Conservation (phyloP, 2,113 vertebrate genomes). For the Chunga burmeisteri region DNA sequence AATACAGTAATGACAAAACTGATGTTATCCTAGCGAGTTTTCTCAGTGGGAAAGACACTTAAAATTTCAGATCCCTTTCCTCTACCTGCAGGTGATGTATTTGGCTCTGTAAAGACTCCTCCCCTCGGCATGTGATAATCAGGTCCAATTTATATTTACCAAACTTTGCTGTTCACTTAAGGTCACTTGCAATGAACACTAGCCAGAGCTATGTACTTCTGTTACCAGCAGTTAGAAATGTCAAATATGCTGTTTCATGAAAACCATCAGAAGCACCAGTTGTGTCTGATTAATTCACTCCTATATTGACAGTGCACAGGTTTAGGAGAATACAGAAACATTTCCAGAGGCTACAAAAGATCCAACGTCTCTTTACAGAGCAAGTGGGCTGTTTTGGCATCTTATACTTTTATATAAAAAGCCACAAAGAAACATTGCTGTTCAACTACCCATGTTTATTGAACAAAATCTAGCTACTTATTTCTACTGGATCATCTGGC, state of each 20-base stretch:
- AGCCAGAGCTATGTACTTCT: background rate
- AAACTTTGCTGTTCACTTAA: background rate
- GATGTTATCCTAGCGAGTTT: background rate
- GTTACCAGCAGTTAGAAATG: background rate
- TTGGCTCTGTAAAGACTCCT: background rate
- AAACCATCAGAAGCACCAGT: background rate
- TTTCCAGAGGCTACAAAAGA: background rate
- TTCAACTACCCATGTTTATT: background rate
- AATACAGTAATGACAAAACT: background rate
- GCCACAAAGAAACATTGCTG: background rate
- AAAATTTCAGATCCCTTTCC: background rate
- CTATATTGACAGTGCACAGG: background rate
- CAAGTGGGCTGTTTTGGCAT: background rate
- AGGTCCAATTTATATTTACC: background rate
- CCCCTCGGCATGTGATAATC: fast-evolving
- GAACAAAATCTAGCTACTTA: background rate
- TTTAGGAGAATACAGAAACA: background rate
- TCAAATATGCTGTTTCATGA: background rate
- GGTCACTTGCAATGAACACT: background rate
- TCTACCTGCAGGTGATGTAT: background rate
- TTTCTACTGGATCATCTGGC: background rate
- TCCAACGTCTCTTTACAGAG: background rate
- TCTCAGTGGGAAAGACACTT: background rate
- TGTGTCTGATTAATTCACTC: background rate
- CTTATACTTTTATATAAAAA: background rate